phyloP scores from a whole-genome alignment of 2,113 vertebrate genomes.

The Toxostoma redivivum region DNA sequence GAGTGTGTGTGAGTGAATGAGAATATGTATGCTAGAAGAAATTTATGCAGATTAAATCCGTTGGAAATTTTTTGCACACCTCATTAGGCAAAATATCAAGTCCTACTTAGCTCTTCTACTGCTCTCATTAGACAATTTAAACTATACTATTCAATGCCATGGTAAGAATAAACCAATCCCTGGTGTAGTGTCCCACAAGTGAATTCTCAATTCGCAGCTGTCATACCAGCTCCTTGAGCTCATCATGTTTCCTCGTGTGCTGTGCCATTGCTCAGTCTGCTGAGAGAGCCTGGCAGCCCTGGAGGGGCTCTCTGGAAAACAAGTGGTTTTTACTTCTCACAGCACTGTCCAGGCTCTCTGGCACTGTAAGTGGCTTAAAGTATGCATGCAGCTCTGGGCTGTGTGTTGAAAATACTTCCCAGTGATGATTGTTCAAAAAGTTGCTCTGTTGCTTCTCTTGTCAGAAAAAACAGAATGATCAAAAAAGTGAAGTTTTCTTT shows the following conservation, averaged over 20 bases:
- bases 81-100: constrained; percentile 37
- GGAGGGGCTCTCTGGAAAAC: background rate
- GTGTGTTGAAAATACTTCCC: background rate
- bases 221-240: background rate
- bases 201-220: background rate
- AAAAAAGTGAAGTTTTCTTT: background rate
- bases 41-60: constrained; percentile 47
- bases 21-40: background rate
- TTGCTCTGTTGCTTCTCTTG: background rate
- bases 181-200: background rate
- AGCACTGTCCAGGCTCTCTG: background rate
- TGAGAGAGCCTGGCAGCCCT: background rate
- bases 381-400: background rate
- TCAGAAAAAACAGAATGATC: background rate
- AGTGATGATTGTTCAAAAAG: background rate
- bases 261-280: background rate
- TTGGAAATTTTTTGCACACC: constrained; percentile 29
- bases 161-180: background rate
- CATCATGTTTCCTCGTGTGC: background rate
- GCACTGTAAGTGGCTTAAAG: background rate
- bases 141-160: background rate
- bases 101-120: constrained; percentile 9
- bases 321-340: background rate
- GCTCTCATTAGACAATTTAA: constrained; percentile 1
- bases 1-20: background rate